Percentiles rank a stretch among this genome's conserved stretches.
Conservation (phyloP, 2,888 invertebrate species). For the Entomobrya multifasciata region DNA sequence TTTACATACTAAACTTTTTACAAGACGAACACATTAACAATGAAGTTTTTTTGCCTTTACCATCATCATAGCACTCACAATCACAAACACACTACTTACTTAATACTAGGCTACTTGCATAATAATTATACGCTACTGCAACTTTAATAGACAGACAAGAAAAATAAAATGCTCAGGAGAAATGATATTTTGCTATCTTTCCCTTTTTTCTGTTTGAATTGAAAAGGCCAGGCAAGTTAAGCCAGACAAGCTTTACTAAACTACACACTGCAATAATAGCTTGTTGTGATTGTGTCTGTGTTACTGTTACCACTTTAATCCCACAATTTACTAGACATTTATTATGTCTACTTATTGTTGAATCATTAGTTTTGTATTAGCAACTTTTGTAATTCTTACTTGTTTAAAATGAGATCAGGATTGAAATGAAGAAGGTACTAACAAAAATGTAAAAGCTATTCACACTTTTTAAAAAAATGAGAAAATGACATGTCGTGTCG, state of each 20-base stretch:
- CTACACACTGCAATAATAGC: constrained; percentile 5
- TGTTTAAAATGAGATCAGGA: neutral
- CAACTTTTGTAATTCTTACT: too few species aligned
- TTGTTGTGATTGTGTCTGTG: constrained; percentile 9
- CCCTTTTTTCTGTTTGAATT: neutral
- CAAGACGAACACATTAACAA: too few species aligned
- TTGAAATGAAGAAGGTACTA: neutral
- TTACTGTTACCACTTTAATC: constrained; percentile 34
- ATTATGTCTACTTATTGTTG: neutral
- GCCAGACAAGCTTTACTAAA: neutral
- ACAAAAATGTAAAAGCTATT: constrained; percentile 1
- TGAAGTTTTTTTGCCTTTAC: neutral
- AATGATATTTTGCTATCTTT: constrained; percentile 24
- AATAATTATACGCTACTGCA: constrained; percentile 46
- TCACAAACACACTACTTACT: constrained; percentile 49
- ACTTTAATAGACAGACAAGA: too few species aligned
- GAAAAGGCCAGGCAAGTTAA: neutral
- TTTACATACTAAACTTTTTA: too few species aligned
- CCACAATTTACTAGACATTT: constrained; percentile 27
- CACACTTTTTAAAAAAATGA: constrained; percentile 16
- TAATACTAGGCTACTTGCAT: constrained; percentile 51
- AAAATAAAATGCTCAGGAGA: constrained; percentile 9
- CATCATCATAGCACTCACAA: constrained; percentile 38
- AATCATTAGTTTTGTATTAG: neutral
- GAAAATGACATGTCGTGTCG: neutral